These are phyloP conservation scores for Sebastes itinus DNA, from an alignment of 2,797 vertebrate species.

Conservation along the genomic window DNA sequence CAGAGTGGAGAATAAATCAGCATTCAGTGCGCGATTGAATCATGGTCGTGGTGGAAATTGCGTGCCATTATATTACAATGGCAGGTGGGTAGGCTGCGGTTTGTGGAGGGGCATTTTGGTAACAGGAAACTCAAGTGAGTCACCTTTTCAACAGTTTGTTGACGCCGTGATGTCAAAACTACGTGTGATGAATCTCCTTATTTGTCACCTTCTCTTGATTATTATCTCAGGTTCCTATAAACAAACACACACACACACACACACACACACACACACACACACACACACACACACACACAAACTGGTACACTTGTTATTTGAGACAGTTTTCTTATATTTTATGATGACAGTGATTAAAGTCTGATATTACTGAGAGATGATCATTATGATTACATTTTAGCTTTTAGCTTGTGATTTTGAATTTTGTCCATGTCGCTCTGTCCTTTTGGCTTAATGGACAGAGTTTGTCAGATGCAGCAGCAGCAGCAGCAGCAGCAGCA, in stretches of 20 bases:
- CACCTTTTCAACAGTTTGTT: background rate
- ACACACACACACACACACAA: too few species aligned
- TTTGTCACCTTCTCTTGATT: background rate
- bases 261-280: too few species aligned
- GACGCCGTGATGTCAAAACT: background rate
- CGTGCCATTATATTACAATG: background rate
- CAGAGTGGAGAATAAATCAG: background rate
- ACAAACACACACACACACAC: background rate
- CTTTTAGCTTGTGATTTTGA: background rate
- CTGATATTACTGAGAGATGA: background rate
- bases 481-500: too few species aligned
- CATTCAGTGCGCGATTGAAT: conserved; percentile 8
- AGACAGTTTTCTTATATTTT: background rate
- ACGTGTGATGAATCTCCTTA: background rate
- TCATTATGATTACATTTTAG: background rate
- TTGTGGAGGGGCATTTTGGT: background rate
- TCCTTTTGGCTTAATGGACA: background rate
- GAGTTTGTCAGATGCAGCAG: background rate
- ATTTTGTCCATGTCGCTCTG: background rate
- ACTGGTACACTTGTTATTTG: background rate
- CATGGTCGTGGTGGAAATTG: conserved; percentile 2
- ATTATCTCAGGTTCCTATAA: background rate
- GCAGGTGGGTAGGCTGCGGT: conserved; percentile 7
- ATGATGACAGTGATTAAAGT: background rate
- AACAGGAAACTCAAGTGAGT: conserved; percentile 51